phyloP scores from a whole-genome alignment of 2,113 vertebrate genomes.

The Gadus macrocephalus region DNA sequence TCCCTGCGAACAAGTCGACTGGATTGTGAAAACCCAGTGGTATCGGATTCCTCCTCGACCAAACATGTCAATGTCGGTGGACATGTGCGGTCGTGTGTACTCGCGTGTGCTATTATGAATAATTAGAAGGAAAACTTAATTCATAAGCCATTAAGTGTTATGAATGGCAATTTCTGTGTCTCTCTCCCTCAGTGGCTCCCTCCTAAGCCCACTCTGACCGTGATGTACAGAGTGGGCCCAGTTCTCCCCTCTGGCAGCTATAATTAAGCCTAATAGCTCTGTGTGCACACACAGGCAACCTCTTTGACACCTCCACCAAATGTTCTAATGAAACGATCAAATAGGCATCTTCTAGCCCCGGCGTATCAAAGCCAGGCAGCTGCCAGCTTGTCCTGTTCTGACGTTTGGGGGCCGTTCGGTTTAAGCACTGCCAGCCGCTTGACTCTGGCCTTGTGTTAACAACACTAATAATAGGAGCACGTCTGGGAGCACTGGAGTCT shows the following conservation, averaged over 20 bases:
- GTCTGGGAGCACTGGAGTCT: slow-evolving; percentile 47
- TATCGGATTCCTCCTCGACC: slow-evolving; percentile 11
- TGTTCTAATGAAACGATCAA: slow-evolving; percentile 82
- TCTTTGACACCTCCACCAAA: slow-evolving; percentile 80
- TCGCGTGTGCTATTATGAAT: slow-evolving; percentile 79
- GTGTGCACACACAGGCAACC: slow-evolving; percentile 79
- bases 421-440: slow-evolving; percentile 63
- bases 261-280: slow-evolving; percentile 89
- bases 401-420: slow-evolving; percentile 53
- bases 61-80: slow-evolving; percentile 36
- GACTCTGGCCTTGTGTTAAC: slow-evolving; percentile 67
- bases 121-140: slow-evolving; percentile 81
- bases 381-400: slow-evolving; percentile 62
- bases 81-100: slow-evolving; percentile 44
- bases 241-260: slow-evolving; percentile 83
- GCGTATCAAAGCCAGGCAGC: slow-evolving; percentile 77
- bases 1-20: background rate
- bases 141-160: slow-evolving; percentile 78
- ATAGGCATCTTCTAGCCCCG: slow-evolving; percentile 76
- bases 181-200: slow-evolving; percentile 78
- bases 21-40: background rate
- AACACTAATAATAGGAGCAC: slow-evolving; percentile 61
- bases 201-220: slow-evolving; percentile 81
- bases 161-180: slow-evolving; percentile 91
- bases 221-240: slow-evolving; percentile 78